These are phyloP conservation scores for Oryzias melastigma DNA, from an alignment of 2,113 vertebrate species.

Conservation along the genomic window DNA sequence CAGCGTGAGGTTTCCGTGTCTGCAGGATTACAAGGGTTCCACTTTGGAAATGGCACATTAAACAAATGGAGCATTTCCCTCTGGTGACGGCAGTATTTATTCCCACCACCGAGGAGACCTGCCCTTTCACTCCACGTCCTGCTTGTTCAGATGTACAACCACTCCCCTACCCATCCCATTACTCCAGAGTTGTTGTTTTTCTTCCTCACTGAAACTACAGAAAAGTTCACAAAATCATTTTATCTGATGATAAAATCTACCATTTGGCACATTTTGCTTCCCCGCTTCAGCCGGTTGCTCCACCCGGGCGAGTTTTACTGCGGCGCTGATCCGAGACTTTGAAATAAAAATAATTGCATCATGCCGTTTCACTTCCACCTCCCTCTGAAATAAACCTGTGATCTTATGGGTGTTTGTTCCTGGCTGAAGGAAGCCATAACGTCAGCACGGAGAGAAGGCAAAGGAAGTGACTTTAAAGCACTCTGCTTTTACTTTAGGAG, in stretches of 20 bases:
- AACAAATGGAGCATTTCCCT: slow-evolving; percentile 67
- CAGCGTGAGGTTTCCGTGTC: slow-evolving; percentile 47
- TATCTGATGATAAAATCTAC: slow-evolving; percentile 1
- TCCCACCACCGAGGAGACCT: slow-evolving; percentile 48
- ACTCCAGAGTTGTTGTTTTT: not conserved
- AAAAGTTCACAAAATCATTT: slow-evolving; percentile 4
- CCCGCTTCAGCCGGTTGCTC: not conserved
- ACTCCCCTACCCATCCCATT: not conserved
- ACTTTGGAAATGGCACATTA: slow-evolving; percentile 65
- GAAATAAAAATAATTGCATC: slow-evolving; percentile 16
- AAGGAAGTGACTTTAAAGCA: too few relatives aligned
- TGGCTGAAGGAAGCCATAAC: not conserved
- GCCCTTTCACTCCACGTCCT: slow-evolving; percentile 59
- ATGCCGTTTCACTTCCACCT: slow-evolving; percentile 4
- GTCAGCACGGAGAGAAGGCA: too few relatives aligned
- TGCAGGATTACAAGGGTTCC: slow-evolving; percentile 54
- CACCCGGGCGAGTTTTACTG: not conserved
- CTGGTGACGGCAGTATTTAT: slow-evolving; percentile 60
- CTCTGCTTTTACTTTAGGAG: too few relatives aligned
- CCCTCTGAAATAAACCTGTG: slow-evolving; percentile 22
- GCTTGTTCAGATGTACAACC: slow-evolving; percentile 34
- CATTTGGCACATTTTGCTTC: slow-evolving; percentile 5
- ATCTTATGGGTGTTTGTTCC: slow-evolving; percentile 6
- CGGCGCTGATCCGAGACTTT: slow-evolving; percentile 2
- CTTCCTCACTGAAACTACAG: slow-evolving; percentile 10